Evolutionary conservation across 2,113 vertebrate species (phyloP).

Genomic region (Myanophis thanlyinensis): DNA sequence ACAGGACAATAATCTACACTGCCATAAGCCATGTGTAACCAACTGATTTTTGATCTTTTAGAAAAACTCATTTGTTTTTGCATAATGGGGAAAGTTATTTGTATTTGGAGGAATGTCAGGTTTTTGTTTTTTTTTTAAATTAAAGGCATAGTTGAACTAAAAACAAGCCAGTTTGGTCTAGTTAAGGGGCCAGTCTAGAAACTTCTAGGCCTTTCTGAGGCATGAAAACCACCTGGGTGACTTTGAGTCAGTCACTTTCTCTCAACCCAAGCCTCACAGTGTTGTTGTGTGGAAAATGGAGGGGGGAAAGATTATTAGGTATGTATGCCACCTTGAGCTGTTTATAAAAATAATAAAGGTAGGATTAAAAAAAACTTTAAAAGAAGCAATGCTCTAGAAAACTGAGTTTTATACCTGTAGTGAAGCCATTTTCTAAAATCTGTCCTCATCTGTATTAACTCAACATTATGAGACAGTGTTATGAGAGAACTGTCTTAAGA

Average conservation of each 20-base stretch:
- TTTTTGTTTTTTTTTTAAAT: not conserved
- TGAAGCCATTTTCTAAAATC: not conserved
- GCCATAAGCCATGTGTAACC: not conserved
- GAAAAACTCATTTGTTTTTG: not conserved
- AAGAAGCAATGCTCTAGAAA: not conserved
- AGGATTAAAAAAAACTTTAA: not conserved
- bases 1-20: too few relatives aligned
- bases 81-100: not conserved
- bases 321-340: not conserved
- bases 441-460: not conserved
- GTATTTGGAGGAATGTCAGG: not conserved
- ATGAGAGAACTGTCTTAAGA: not conserved
- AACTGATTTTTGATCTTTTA: not conserved
- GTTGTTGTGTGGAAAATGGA: not conserved
- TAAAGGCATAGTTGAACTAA: not conserved
- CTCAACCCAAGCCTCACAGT: not conserved
- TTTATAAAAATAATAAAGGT: not conserved
- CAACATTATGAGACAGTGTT: not conserved
- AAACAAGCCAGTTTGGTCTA: not conserved
- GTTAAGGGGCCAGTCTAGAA: not conserved
- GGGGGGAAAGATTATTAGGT: not conserved
- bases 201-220: not conserved
- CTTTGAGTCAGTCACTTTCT: not conserved
- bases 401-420: not conserved
- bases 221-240: not conserved